phyloP scores from a whole-genome alignment of 2,113 vertebrate genomes.

The Uria lomvia region DNA sequence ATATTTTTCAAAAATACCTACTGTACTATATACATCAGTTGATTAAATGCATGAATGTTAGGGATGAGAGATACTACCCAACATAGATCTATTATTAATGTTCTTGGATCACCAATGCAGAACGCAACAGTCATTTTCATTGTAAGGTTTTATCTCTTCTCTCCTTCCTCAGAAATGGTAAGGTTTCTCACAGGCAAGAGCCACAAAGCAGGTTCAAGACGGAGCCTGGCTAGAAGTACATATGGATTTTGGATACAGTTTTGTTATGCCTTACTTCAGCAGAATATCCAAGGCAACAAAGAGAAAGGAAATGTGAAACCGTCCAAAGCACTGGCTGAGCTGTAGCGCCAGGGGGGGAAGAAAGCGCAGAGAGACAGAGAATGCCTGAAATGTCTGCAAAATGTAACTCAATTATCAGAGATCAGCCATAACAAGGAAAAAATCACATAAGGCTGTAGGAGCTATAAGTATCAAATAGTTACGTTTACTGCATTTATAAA shows the following conservation, averaged over 20 bases:
- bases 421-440: slow-evolving; percentile 69
- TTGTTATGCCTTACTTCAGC: slow-evolving; percentile 70
- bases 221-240: not conserved
- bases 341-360: slow-evolving; percentile 1
- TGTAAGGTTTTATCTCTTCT: slow-evolving; percentile 19
- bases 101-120: slow-evolving; percentile 27
- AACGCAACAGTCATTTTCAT: slow-evolving; percentile 9
- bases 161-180: not conserved
- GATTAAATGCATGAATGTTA: slow-evolving; percentile 3
- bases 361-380: slow-evolving; percentile 50
- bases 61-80: not conserved
- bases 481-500: slow-evolving; percentile 79
- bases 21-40: not conserved
- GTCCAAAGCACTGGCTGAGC: slow-evolving; percentile 38
- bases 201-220: slow-evolving; percentile 39
- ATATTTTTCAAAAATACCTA: not conserved
- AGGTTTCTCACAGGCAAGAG: slow-evolving; percentile 16
- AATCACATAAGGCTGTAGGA: slow-evolving; percentile 73
- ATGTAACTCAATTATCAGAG: slow-evolving; percentile 71
- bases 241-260: slow-evolving; percentile 62
- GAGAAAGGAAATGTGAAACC: slow-evolving; percentile 44
- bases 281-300: slow-evolving; percentile 71
- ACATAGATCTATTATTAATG: slow-evolving; percentile 20
- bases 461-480: slow-evolving; percentile 76
- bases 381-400: slow-evolving; percentile 64